These are phyloP conservation scores for Aleadryas rufinucha DNA, from an alignment of 2,113 vertebrate species.

Conservation along the genomic window DNA sequence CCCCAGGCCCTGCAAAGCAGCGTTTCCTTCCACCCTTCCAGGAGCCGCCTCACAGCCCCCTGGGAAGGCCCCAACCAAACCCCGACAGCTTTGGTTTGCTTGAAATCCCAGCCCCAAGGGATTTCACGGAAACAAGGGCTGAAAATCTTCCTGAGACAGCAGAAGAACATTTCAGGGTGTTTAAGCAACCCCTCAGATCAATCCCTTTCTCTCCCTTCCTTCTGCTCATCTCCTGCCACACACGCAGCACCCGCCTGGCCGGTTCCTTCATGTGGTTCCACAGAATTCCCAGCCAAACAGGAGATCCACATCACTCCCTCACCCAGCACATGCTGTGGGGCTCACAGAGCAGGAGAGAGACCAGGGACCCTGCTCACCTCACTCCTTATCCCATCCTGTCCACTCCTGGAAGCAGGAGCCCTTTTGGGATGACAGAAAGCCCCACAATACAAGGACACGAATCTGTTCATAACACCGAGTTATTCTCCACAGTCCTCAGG, in stretches of 20 bases:
- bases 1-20: neutral
- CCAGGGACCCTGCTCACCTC: neutral
- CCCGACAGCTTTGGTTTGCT: neutral
- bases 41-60: neutral
- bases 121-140: neutral
- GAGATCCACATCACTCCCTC: neutral
- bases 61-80: neutral
- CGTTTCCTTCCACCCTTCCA: neutral
- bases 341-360: neutral
- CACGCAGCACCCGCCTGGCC: fast-evolving
- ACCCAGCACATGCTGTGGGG: fast-evolving
- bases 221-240: neutral
- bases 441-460: fast-evolving
- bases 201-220: neutral
- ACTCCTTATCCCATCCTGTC: neutral
- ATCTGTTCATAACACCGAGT: neutral
- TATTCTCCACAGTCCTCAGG: neutral
- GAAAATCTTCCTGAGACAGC: neutral
- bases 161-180: neutral
- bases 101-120: neutral
- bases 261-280: neutral
- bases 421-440: fast-evolving
- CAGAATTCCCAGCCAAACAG: neutral
- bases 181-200: neutral
- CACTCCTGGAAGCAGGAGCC: neutral